Evolutionary conservation across 2,888 invertebrate species (phyloP).

Genomic region (Abrostola tripartita): DNA sequence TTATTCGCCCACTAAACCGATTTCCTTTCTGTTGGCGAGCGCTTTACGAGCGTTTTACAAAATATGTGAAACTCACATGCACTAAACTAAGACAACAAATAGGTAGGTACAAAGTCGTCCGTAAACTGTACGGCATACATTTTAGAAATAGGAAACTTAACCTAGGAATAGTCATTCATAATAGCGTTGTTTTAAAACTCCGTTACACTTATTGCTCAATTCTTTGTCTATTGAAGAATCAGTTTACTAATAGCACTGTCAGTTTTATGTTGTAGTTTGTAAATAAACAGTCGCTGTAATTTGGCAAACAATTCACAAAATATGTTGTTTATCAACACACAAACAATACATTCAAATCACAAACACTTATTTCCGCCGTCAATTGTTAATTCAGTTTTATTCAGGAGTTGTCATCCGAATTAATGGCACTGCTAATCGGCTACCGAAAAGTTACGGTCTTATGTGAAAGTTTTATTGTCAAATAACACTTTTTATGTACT

Average conservation of each 20-base stretch:
- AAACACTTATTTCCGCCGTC: slow-evolving; percentile 36
- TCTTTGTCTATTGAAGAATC: too few species aligned
- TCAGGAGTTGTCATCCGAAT: slow-evolving; percentile 8
- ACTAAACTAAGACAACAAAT: too few species aligned
- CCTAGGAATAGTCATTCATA: too few species aligned
- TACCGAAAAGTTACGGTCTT: slow-evolving; percentile 44
- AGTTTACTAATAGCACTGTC: background rate
- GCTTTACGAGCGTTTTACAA: too few species aligned
- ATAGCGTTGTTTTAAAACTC: too few species aligned
- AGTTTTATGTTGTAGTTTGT: background rate
- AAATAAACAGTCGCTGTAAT: slow-evolving; percentile 11
- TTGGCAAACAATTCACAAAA: slow-evolving; percentile 32
- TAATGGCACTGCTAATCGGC: slow-evolving; percentile 50
- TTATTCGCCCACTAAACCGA: too few species aligned
- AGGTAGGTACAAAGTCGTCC: too few species aligned
- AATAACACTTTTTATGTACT: background rate
- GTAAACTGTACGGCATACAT: too few species aligned
- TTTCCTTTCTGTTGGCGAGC: too few species aligned
- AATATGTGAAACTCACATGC: too few species aligned
- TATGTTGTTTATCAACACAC: slow-evolving; percentile 42
- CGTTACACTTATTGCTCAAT: too few species aligned
- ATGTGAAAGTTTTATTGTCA: slow-evolving; percentile 14
- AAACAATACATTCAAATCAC: slow-evolving; percentile 16
- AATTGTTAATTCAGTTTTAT: slow-evolving; percentile 8
- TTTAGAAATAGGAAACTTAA: too few species aligned